Evolutionary conservation across 2,888 invertebrate genomes (phyloP), one percentile per base, ranked within the genome.

Genomic region (Conistra vaccinii): DNA sequence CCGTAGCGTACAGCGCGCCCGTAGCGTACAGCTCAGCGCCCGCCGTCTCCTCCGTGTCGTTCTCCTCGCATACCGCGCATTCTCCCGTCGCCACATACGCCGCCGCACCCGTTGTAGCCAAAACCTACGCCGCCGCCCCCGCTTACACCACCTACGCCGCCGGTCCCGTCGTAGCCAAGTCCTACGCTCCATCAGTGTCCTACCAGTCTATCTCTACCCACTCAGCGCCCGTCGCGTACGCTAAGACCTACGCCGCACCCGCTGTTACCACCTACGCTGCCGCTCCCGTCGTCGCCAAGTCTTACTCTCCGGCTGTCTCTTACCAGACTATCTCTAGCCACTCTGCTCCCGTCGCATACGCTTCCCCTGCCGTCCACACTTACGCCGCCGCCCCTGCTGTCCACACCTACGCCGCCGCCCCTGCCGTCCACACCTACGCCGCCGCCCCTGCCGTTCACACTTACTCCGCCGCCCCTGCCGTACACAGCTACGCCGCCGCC

Each of bases 21-120:
- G 91, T 95, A 51, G 93, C 95, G 17, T 91, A 91, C 87, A 94
- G 91, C 84, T 95, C 97, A 53, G 91, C 93, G 55, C 91, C 94
- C 58, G 91, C 93, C 75, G 92, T 91, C 81, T 90, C 92, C 68
- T 90, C 89, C 75, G 88, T 86, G 60, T 86, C 87, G 1, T 87
- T 63, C 84, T 83, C 88, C 20, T 83, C 85, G 1, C 83, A 87
- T 65, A 87, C 87, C 42, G 76, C 90, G 2, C 90, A 90, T 68
- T 83, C 73, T 26, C 90, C 92, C 45, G 88, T 91, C 29, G 77
- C 90, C 66, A 86, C 86, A 42, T 86, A 86, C 80, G 61, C 71
- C 55, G 68, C 83, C 29, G 73, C 1, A 45, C 95, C 97, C 75
- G 92, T 96, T 39, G 90, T 94, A 70, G 82, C 91, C 73, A 89